Base-by-base conservation (phyloP, 2,113 vertebrate genomes). In the Symphodus melops region DNA sequence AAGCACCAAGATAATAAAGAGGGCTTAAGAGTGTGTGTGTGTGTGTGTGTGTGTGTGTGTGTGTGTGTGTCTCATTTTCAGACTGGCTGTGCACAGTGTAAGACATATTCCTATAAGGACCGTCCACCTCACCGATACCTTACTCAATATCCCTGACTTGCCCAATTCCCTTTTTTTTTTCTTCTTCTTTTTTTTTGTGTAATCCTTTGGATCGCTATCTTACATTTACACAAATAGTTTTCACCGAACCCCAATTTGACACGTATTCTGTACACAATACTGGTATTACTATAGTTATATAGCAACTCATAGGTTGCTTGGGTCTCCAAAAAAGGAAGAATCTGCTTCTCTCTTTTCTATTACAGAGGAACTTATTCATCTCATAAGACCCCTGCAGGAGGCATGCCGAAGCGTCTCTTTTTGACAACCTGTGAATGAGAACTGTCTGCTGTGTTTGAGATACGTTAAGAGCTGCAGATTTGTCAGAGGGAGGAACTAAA, bases 1-100 rank as follows among this genome's bases (percentile, higher is more conserved):
- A 58, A 28, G 56, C 37, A 55, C 42, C 52, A 14, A 66, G 68
- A 77, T 62, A 66, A 54, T 25, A 28, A 48, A 69, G 17, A 60
- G 21, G 23, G 42, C 39, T 10, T 49, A 2, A 33, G 28, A 2
- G 28, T 33, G 28, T 33, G 28, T 33, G 28, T 33, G 28, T 33
- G 28, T 33, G 28, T 33, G 28, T 33, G 28, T 33, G 28, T 33
- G 28, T 33, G 28, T 33, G 4, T 72, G 53, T 55, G 54, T 48
- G n/a, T 63, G 16, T 49, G 59, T 60, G 60, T 55, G 41, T 62
- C 52, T 23, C 4, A n/a, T 1, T 39, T 55, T 6, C 21, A 56
- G 13, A 62, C 51, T 37, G 20, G 17, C 39, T 41, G 13, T 51
- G 33, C 16, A n/a, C 13, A 46, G 13, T 21, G 9, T 16, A 11